Percentiles rank a stretch among this genome's conserved stretches.
Conservation (phyloP, 2,113 vertebrate species). For the Mesocricetus auratus region DNA sequence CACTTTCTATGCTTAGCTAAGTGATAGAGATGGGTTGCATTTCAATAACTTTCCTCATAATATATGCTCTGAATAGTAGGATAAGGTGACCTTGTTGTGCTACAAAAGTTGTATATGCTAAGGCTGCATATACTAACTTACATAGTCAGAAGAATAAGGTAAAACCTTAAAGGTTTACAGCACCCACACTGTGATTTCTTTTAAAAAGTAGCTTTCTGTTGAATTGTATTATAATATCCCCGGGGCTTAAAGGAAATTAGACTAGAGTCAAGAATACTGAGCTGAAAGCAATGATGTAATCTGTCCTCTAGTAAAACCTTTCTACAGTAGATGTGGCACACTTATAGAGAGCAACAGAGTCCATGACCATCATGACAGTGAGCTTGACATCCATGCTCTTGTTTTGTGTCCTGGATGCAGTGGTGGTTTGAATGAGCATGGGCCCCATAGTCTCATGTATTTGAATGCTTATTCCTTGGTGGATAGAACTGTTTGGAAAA, state of each 20-base stretch:
- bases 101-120: slow-evolving; percentile 40
- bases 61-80: neutral
- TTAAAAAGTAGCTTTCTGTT: slow-evolving; percentile 44
- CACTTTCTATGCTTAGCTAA: slow-evolving; percentile 14
- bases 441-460: too few species aligned
- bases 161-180: slow-evolving; percentile 5
- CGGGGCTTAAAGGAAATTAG: neutral
- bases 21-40: neutral
- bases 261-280: neutral
- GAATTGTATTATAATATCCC: slow-evolving; percentile 1
- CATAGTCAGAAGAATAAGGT: neutral
- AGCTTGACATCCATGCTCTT: neutral
- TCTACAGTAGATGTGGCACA: neutral
- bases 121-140: too few species aligned
- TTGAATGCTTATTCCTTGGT: neutral
- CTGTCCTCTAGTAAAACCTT: slow-evolving; percentile 42
- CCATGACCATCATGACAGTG: too few species aligned
- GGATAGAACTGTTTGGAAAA: neutral
- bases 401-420: neutral
- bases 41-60: neutral
- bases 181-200: neutral
- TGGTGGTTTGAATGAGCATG: neutral
- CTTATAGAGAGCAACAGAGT: too few species aligned
- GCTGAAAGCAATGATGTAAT: neutral
- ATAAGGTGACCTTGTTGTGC: neutral